Evolutionary conservation across 2,113 vertebrate species (phyloP).

Genomic region (Rhipidura dahli): DNA sequence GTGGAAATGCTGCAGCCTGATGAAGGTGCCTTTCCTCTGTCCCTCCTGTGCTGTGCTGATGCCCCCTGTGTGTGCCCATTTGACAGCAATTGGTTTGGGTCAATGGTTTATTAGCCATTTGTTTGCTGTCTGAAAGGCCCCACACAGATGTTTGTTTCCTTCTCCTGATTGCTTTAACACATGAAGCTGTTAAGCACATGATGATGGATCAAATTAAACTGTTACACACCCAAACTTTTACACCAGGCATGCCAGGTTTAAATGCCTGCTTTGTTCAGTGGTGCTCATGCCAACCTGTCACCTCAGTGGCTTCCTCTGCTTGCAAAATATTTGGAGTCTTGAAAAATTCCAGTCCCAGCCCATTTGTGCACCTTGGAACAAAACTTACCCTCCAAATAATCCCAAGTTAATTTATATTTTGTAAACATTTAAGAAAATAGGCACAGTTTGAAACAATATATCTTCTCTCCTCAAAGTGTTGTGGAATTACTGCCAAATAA

Average conservation of each 20-base stretch:
- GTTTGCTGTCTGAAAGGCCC: not conserved
- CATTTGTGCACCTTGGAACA: not conserved
- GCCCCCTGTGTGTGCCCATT: not conserved
- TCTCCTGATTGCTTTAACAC: not conserved
- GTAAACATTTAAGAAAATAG: not conserved
- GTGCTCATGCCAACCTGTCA: not conserved
- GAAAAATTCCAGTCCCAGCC: not conserved
- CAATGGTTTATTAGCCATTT: slow-evolving; percentile 1
- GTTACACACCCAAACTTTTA: not conserved
- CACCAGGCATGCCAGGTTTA: accelerated
- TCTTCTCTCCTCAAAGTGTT: not conserved
- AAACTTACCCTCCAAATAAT: not conserved
- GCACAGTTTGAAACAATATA: not conserved
- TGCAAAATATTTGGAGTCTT: not conserved
- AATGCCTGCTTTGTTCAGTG: not conserved
- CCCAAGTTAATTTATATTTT: not conserved
- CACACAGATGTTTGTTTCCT: not conserved
- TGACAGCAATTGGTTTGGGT: not conserved
- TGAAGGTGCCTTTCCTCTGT: not conserved
- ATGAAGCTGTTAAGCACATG: not conserved
- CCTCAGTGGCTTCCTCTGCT: not conserved
- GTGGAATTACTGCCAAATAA: not conserved
- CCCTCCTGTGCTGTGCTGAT: accelerated
- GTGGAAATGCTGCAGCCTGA: not conserved
- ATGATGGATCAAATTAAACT: not conserved